These are phyloP conservation scores for Pachycephus smyrnensis DNA, from an alignment of 2,888 invertebrate species.

Conservation along the genomic window DNA sequence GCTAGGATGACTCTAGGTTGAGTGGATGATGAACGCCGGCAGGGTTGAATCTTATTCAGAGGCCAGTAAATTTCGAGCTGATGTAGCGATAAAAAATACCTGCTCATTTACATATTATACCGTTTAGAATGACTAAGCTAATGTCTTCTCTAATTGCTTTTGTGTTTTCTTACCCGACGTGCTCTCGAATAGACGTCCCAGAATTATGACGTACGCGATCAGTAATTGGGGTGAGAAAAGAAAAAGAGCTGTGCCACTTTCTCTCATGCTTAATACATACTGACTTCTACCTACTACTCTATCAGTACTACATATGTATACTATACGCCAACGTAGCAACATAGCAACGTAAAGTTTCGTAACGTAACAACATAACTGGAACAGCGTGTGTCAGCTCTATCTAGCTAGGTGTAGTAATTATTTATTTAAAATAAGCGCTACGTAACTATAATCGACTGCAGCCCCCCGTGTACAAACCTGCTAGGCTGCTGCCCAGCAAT, in stretches of 20 bases:
- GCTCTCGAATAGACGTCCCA: neutral
- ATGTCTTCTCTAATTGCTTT: neutral
- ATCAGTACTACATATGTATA: neutral
- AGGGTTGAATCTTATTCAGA: neutral
- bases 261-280: neutral
- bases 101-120: neutral
- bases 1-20: neutral
- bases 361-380: neutral
- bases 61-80: neutral
- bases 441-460: neutral
- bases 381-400: neutral
- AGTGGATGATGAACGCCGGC: neutral
- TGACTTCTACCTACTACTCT: neutral
- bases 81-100: neutral
- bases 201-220: neutral
- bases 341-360: neutral
- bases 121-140: neutral
- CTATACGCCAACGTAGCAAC: neutral
- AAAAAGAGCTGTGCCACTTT: neutral
- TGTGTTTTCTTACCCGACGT: neutral
- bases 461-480: neutral
- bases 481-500: constrained; percentile 7
- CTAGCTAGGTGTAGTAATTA: neutral
- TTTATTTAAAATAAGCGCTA: neutral
- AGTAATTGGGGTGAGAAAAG: neutral